Conservation (phyloP, 1,140 invertebrate genomes). For the Drosophila neocordata region DNA sequence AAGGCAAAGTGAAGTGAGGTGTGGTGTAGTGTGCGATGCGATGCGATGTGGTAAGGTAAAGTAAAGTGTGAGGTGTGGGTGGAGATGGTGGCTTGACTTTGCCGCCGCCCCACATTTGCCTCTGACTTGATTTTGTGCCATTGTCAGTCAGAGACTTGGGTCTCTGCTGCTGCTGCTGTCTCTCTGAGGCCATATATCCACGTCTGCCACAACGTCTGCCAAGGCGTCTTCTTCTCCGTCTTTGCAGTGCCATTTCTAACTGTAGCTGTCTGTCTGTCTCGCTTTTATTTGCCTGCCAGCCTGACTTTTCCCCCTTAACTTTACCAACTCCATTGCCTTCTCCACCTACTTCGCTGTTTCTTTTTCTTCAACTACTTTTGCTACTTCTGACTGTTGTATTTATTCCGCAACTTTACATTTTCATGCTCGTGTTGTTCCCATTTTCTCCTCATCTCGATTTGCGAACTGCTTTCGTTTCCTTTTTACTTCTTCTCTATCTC, state of each 20-base stretch:
- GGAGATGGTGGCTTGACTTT: not conserved
- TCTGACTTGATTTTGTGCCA: slow-evolving; percentile 3
- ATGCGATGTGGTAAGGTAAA: no score
- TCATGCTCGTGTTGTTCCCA: slow-evolving; percentile 66
- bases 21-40: not conserved
- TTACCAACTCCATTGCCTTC: slow-evolving; percentile 1
- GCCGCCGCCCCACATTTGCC: not conserved
- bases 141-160: slow-evolving; percentile 52
- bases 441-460: slow-evolving; percentile 31
- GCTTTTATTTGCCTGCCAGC: not conserved
- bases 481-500: not conserved
- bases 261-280: slow-evolving; percentile 12
- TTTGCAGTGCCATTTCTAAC: slow-evolving; percentile 12
- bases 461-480: slow-evolving; percentile 36
- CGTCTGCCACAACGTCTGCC: slow-evolving; percentile 74
- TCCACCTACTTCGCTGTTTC: not conserved
- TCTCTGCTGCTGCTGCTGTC: slow-evolving; percentile 8
- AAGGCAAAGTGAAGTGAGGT: not conserved
- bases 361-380: not conserved
- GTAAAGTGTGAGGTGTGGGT: not conserved
- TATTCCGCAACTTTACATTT: slow-evolving; percentile 65
- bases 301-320: not conserved
- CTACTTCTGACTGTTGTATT: slow-evolving; percentile 47
- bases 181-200: slow-evolving; percentile 65
- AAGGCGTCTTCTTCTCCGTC: slow-evolving; percentile 32